These are phyloP conservation scores for Spea bombifrons DNA, from an alignment of 2,113 vertebrate genomes.

Conservation along the genomic window DNA sequence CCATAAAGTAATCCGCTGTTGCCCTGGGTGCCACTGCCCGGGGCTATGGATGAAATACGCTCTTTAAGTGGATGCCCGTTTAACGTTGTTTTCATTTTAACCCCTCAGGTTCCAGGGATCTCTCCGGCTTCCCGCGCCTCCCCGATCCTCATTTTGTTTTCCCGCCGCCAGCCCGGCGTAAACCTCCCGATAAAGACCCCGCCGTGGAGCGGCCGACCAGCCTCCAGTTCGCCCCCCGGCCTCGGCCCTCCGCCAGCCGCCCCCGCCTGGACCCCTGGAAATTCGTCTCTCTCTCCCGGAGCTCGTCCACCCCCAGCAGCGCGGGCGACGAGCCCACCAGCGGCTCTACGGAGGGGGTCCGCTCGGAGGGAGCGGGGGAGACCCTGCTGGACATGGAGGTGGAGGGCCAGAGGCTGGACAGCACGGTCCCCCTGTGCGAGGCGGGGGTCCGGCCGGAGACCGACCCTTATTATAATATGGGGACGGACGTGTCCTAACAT, in stretches of 20 bases:
- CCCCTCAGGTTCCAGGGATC: slow-evolving; percentile 64
- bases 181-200: slow-evolving; percentile 56
- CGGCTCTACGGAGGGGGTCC: slow-evolving; percentile 40
- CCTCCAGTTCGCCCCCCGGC: slow-evolving; percentile 79
- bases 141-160: slow-evolving; percentile 68
- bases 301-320: slow-evolving; percentile 75
- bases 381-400: slow-evolving; percentile 86
- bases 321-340: slow-evolving; percentile 68
- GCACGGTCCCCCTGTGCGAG: slow-evolving; percentile 77
- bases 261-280: slow-evolving; percentile 79
- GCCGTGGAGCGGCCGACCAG: slow-evolving; percentile 79
- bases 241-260: slow-evolving; percentile 73
- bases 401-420: slow-evolving; percentile 83
- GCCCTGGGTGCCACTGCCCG: no score
- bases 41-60: no score
- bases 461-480: slow-evolving; percentile 52
- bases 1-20: background rate
- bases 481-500: slow-evolving; percentile 39
- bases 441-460: slow-evolving; percentile 45
- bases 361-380: slow-evolving; percentile 50
- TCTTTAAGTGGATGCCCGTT: no score
- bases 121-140: slow-evolving; percentile 70
- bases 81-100: slow-evolving; percentile 3
- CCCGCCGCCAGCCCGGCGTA: slow-evolving; percentile 62
- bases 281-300: slow-evolving; percentile 74